These are phyloP conservation scores for Jordanella pulchra DNA, from an alignment of 2,797 vertebrate genomes.

Conservation along the genomic window DNA sequence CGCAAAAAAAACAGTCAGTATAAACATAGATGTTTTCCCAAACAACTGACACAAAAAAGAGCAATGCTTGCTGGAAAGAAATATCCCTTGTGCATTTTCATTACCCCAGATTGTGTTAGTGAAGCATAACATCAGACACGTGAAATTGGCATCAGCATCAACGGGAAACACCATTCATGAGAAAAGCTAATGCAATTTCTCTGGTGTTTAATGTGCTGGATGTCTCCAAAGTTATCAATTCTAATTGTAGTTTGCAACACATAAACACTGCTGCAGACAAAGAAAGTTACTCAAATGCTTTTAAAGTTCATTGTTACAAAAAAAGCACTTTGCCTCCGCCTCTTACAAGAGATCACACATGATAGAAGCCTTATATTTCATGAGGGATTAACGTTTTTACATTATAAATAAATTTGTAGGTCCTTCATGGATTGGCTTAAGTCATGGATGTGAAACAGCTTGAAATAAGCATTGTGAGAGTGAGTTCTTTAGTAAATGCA, in stretches of 20 bases:
- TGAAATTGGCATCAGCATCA: constrained; percentile 51
- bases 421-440: not conserved
- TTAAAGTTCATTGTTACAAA: constrained; percentile 10
- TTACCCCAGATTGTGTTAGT: constrained; percentile 47
- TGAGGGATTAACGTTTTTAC: not conserved
- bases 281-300: constrained; percentile 17
- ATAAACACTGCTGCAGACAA: constrained; percentile 42
- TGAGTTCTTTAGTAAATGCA: not conserved
- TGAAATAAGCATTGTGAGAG: not conserved
- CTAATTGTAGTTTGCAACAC: constrained; percentile 19
- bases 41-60: constrained; percentile 27
- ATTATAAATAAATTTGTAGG: constrained; percentile 1
- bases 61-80: constrained; percentile 32
- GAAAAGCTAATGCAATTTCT: constrained; percentile 64
- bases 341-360: constrained; percentile 8
- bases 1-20: constrained; percentile 36
- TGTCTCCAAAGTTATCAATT: constrained; percentile 54
- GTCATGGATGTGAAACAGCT: not conserved
- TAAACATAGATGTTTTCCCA: constrained; percentile 24
- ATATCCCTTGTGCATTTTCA: constrained; percentile 32
- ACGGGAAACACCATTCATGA: constrained; percentile 45
- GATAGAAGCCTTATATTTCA: constrained; percentile 2
- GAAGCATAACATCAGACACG: constrained; percentile 46
- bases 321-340: constrained; percentile 18
- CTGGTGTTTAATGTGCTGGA: constrained; percentile 45